Conservation (phyloP, 1,140 invertebrate genomes). For the Drosophila varians region DNA sequence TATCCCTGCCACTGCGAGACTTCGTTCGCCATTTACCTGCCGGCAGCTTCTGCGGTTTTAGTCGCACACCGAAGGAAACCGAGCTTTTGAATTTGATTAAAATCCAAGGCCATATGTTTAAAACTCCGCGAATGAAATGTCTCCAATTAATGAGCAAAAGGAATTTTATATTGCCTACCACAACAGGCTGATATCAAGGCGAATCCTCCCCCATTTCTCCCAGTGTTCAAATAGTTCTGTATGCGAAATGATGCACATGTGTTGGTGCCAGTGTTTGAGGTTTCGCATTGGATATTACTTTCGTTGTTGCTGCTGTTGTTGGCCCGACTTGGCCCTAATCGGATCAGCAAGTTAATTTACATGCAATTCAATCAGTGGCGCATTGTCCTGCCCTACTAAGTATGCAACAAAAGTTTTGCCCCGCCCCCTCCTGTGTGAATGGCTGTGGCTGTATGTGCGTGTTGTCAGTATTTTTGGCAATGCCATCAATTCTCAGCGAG, state of each 20-base stretch:
- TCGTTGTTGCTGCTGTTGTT: constrained; percentile 30
- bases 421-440: not conserved
- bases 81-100: not conserved
- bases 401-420: constrained; percentile 56
- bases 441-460: constrained; percentile 4
- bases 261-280: not conserved
- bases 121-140: not conserved
- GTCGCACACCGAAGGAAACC: constrained; percentile 11
- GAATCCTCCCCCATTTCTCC: not conserved
- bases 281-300: constrained; percentile 55
- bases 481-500: constrained; percentile 49
- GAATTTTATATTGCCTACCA: not conserved
- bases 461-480: constrained; percentile 54
- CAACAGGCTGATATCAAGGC: not conserved
- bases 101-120: not conserved
- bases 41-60: constrained; percentile 20
- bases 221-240: not conserved
- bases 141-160: not conserved
- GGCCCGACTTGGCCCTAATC: constrained; percentile 55
- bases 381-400: constrained; percentile 62
- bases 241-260: constrained; percentile 10
- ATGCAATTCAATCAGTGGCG: constrained; percentile 77
- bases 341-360: constrained; percentile 80
- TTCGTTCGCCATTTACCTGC: constrained; percentile 43
- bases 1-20: constrained; percentile 4